Percentiles rank a stretch among this genome's conserved stretches.
Conservation (phyloP, 2,113 vertebrate genomes). For the Sinocyclocheilus grahami region DNA sequence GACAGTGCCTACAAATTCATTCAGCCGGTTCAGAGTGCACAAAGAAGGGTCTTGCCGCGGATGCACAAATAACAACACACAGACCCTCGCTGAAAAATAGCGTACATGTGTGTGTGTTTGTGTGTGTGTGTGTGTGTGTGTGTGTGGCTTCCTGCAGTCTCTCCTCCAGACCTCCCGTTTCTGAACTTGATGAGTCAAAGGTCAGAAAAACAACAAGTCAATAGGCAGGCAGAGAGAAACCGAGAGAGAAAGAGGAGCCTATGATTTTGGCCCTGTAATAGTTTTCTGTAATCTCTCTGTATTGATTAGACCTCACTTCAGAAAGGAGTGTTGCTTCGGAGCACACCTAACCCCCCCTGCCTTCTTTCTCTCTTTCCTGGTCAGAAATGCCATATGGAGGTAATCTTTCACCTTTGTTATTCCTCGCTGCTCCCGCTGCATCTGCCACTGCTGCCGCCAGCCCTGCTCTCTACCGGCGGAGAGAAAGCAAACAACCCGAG, state of each 20-base stretch:
- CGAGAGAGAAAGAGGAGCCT: slow-evolving; percentile 67
- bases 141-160: slow-evolving; percentile 68
- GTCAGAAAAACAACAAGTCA: slow-evolving; percentile 90
- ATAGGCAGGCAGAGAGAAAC: slow-evolving; percentile 79
- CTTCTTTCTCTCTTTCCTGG: slow-evolving; percentile 70
- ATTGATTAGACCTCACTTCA: slow-evolving; percentile 85
- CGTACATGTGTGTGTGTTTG: slow-evolving; percentile 14
- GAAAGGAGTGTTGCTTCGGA: slow-evolving; percentile 81
- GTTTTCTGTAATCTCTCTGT: slow-evolving; percentile 82
- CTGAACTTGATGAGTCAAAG: slow-evolving; percentile 86
- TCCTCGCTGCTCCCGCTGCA: slow-evolving; percentile 67
- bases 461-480: slow-evolving; percentile 53
- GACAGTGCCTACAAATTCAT: slow-evolving; percentile 67
- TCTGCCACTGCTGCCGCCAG: slow-evolving; percentile 63
- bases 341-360: slow-evolving; percentile 72
- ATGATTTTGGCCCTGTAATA: slow-evolving; percentile 71
- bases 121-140: slow-evolving; percentile 2
- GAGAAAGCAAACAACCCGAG: slow-evolving; percentile 70
- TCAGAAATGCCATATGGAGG: slow-evolving; percentile 82
- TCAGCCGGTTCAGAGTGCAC: slow-evolving; percentile 62
- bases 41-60: slow-evolving; percentile 38
- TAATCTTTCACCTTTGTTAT: slow-evolving; percentile 82
- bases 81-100: slow-evolving; percentile 14
- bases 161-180: slow-evolving; percentile 74
- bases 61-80: slow-evolving; percentile 45